Evolutionary conservation across 2,797 vertebrate genomes (phyloP).

Genomic region (Megalops cyprinoides): DNA sequence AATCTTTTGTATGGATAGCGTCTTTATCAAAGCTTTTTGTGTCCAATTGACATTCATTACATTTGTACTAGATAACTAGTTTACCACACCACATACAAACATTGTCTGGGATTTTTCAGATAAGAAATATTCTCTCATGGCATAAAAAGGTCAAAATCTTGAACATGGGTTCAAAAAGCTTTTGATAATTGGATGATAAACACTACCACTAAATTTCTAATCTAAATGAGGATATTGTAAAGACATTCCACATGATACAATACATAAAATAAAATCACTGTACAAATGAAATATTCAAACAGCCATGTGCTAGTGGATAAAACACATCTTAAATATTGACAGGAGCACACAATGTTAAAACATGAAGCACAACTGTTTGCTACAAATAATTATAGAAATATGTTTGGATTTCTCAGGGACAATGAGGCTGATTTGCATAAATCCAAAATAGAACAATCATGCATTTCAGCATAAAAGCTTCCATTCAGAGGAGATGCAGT

Average conservation of each 20-base stretch:
- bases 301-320: not conserved
- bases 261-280: slow-evolving; percentile 6
- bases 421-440: slow-evolving; percentile 60
- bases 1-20: slow-evolving; percentile 57
- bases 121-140: not conserved
- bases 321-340: not conserved
- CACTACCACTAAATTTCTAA: not conserved
- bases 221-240: slow-evolving; percentile 13
- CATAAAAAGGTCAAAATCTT: not conserved
- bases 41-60: slow-evolving; percentile 32
- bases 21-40: slow-evolving; percentile 63
- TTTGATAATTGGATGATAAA: slow-evolving; percentile 16
- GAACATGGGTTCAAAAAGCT: slow-evolving; percentile 44
- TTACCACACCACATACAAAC: not conserved
- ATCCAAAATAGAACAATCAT: slow-evolving; percentile 54
- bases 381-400: not conserved
- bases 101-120: slow-evolving; percentile 31
- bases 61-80: not conserved
- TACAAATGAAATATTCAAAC: slow-evolving; percentile 21
- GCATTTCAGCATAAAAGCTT: slow-evolving; percentile 45
- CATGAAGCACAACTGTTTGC: not conserved
- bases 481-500: slow-evolving; percentile 9
- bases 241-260: slow-evolving; percentile 1
- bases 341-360: not conserved
- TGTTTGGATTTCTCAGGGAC: slow-evolving; percentile 31